Evolutionary conservation across 35 echinoderm and acorn worm genomes (phyloP).

Genomic region (Chiridota heheva): DNA sequence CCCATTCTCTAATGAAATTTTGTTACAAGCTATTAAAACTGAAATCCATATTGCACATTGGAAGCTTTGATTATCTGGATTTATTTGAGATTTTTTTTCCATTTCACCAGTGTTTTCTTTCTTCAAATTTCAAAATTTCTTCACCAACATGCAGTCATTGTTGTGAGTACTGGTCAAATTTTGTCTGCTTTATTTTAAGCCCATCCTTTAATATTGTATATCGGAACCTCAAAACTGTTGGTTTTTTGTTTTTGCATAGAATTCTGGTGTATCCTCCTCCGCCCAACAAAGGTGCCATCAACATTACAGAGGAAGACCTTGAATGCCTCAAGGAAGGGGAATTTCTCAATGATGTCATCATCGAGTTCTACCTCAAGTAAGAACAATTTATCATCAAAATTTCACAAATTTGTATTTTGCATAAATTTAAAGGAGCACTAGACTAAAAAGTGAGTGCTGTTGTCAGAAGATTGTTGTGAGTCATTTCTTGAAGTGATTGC

Average conservation of each 20-base stretch:
- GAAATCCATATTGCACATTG: too few species aligned
- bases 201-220: neutral
- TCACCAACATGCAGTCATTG: neutral
- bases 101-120: neutral
- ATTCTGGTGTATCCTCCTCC: slow-evolving; percentile 78
- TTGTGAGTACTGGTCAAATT: neutral
- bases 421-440: too few species aligned
- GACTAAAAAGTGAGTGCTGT: too few species aligned
- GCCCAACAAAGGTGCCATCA: slow-evolving; percentile 65
- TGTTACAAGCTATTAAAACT: too few species aligned
- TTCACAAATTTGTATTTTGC: neutral
- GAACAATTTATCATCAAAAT: slow-evolving; percentile 7
- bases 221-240: neutral
- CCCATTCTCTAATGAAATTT: too few species aligned
- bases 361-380: slow-evolving; percentile 98
- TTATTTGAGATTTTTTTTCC: neutral
- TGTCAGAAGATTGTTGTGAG: too few species aligned
- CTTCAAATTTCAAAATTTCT: neutral
- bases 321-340: slow-evolving; percentile 79
- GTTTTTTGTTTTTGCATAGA: slow-evolving; percentile 25
- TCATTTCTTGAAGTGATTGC: too few species aligned
- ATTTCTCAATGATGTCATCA: slow-evolving; percentile 99
- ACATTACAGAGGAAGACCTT: slow-evolving; percentile 66
- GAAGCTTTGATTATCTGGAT: neutral
- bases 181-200: neutral